phyloP scores from a whole-genome alignment of 2,797 vertebrate species.

The Caiman crocodilus region DNA sequence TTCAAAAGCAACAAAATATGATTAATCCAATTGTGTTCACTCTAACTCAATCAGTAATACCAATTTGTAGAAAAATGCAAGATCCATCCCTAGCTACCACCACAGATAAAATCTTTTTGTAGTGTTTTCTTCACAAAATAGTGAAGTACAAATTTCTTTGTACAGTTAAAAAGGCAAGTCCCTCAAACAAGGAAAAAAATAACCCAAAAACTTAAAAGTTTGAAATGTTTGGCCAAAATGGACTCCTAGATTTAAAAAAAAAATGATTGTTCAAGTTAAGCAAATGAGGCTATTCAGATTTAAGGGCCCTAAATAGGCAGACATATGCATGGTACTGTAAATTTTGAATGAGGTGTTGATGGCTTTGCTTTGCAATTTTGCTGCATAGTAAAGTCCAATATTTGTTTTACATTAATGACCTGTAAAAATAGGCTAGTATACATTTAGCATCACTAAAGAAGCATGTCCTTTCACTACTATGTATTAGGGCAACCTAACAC shows the following conservation, averaged over 20 bases:
- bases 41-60: constrained; percentile 12
- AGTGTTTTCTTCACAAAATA: constrained; percentile 20
- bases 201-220: background rate
- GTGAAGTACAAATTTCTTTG: background rate
- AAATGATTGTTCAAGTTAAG: background rate
- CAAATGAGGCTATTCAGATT: constrained; percentile 6
- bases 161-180: background rate
- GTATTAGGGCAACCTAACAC: no score
- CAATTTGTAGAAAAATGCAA: constrained; percentile 19
- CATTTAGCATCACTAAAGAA: no score
- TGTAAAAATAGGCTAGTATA: no score
- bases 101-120: background rate
- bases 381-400: background rate
- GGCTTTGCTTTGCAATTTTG: background rate
- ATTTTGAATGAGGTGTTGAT: background rate
- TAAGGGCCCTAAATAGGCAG: constrained; percentile 15
- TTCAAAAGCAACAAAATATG: constrained; percentile 45
- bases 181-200: background rate
- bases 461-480: no score
- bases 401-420: background rate
- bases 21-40: constrained; percentile 41
- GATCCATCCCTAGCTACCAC: background rate
- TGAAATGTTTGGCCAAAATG: constrained; percentile 3
- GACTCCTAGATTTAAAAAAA: constrained; percentile 3
- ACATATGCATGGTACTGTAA: background rate